Evolutionary conservation across 1,140 invertebrate genomes (phyloP), one percentile per base, ranked within the genome.

Genomic region (Littorina saxatilis): DNA sequence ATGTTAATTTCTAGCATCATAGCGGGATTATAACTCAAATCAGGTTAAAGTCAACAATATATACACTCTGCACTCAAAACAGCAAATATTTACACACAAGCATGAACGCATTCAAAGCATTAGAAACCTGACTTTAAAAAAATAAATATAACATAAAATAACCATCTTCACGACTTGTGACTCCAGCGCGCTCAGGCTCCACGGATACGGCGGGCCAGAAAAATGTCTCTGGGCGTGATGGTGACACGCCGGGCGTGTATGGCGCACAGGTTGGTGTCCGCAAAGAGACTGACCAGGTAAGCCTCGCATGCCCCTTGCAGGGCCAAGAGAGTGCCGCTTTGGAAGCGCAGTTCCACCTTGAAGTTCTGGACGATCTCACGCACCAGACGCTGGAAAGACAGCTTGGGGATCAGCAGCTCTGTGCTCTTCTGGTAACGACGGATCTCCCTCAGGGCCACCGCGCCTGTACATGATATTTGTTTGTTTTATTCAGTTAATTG

Each of bases 371-470:
- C 96, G 96, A n/a, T n/a, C n/a, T n/a, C n/a, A n/a, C n/a, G n/a
- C n/a, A n/a, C n/a, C n/a, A n/a, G n/a, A n/a, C n/a, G 95, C 91
- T 96, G 96, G 94, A 97, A 97, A 0, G 96, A 96, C 91, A 96
- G 93, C 93, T 97, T 96, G 88, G 94, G 94, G 92, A 96, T 96
- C 68, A 96, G 93, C 91, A 96, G 92, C 90, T 96, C 96, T 17
- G 96, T 96, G 23, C 94, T 95, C 89, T 96, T 96, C 90, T 97
- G 96, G 93, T 96, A 96, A 91, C 95, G 95, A 92, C 96, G 94
- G 89, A 97, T 97, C 94, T 97, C 96, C 91, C 96, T 94, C 52
- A 97, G 94, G 84, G 96, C 96, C 52, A 97, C 96, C 13, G 96
- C 96, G 90, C 96, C 96, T 79, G 86, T 52, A n/a, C n/a, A n/a